Base-by-base conservation (phyloP, 2,888 invertebrate genomes). In the Dicranocentrus wangi region DNA sequence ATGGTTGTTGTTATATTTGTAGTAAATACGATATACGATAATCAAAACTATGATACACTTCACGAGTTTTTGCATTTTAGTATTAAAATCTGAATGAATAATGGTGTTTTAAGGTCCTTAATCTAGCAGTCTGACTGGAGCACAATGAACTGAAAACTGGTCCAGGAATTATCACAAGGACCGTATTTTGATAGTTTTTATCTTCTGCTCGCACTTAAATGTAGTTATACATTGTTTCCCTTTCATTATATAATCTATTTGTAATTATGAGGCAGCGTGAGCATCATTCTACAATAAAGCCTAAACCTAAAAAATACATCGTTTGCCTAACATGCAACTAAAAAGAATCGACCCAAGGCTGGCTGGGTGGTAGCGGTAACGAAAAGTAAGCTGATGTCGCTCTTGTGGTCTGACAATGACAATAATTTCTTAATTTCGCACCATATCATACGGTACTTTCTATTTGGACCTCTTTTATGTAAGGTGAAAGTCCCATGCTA, bases 401-500 rank as follows among this genome's bases (percentile, higher is more conserved):
- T 70, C 58, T 43, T 63, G n/a, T 39, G 39, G 55, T 70, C 28
- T 53, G 61, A 28, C 8, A 10, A 25, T 66, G 66, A 68, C 60
- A 15, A 61, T 69, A 47, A 32, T 61, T 61, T 61, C 68, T 43
- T 51, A 53, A 55, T n/a, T n/a, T 55, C 5, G 69, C 63, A 43
- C 32, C 70, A 58, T 55, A 72, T 83, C 79, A 86, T 63, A 86
- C 85, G 32, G 86, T 86, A 79, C 85, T 86, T 55, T 86, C 86
- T 71, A 86, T 84, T 79, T 86, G 86, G 82, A 86, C 75, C 81
- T 86, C 85, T 81, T 83, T 84, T 13, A 82, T 79, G 53, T 81
- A 70, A n/a, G 81, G 69, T 42, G 77, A 76, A 47, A 85, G 78
- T 32, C 83, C 83, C 53, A 86, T 79, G 15, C 78, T 80, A 51